Percentiles rank a stretch among this genome's conserved stretches.
Conservation (phyloP, 2,888 invertebrate species). For the Stenotaenia linearis region DNA sequence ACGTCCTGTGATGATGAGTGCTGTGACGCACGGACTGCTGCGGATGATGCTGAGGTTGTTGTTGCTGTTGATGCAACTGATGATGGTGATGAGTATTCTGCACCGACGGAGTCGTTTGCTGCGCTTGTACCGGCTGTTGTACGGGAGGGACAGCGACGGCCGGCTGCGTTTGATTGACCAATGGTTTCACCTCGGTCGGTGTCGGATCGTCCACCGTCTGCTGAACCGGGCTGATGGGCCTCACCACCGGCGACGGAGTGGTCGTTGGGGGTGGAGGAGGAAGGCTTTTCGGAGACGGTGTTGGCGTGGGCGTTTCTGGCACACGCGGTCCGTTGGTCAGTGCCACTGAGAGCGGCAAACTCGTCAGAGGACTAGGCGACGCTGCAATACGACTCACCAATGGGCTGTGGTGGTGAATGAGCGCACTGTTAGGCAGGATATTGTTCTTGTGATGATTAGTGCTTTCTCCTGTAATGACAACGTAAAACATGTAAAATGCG, state of each 20-base stretch:
- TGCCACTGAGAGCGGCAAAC: background rate
- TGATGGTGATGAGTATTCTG: constrained; percentile 2
- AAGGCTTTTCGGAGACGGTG: constrained; percentile 32
- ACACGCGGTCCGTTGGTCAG: constrained; percentile 34
- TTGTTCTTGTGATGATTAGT: constrained; percentile 35
- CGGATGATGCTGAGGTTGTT: background rate
- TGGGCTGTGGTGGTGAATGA: background rate
- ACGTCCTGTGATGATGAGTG: background rate
- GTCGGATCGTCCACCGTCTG: background rate
- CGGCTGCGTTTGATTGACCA: background rate
- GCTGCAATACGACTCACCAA: background rate
- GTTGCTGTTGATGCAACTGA: constrained; percentile 13
- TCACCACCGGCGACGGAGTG: background rate
- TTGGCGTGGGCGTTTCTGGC: constrained; percentile 29
- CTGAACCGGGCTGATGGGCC: background rate
- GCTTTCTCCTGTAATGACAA: constrained; percentile 33
- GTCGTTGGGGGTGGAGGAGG: background rate
- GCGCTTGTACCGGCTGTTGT: constrained; percentile 1
- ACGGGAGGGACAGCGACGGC: background rate
- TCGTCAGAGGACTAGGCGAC: constrained; percentile 17
- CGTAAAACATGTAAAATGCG: background rate
- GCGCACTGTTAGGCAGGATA: constrained; percentile 21
- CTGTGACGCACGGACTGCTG: background rate
- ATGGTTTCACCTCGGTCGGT: background rate
- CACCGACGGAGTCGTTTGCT: background rate